phyloP scores from a whole-genome alignment of 2,113 vertebrate species.

The Oryzias woworae region DNA sequence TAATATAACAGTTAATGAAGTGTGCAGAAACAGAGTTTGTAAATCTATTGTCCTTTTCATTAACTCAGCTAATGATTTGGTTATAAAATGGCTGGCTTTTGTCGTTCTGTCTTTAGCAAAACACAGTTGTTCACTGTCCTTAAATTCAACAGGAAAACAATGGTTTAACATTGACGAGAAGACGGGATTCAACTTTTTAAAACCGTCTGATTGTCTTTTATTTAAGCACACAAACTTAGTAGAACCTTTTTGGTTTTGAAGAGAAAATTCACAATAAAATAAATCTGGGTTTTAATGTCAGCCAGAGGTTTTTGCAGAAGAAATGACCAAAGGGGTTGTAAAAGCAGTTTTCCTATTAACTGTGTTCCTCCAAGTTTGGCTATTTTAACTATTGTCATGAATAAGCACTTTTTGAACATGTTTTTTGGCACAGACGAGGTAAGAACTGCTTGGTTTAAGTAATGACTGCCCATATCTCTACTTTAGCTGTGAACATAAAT shows the following conservation, averaged over 20 bases:
- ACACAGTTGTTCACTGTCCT: conserved; percentile 4
- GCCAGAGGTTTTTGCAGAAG: not conserved
- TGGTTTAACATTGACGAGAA: not conserved
- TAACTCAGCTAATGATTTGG: conserved; percentile 47
- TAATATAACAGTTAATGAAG: conserved; percentile 53
- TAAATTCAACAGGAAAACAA: not conserved
- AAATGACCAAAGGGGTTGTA: not conserved
- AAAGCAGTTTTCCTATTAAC: not conserved
- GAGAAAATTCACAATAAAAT: conserved; percentile 8
- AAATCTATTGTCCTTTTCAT: conserved; percentile 67
- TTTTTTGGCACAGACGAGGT: not conserved
- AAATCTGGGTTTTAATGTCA: not conserved
- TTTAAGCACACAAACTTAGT: not conserved
- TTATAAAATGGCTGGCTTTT: conserved; percentile 40
- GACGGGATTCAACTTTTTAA: not conserved
- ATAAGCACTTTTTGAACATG: not conserved
- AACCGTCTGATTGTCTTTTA: not conserved
- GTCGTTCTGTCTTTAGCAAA: conserved; percentile 24
- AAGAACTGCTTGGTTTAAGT: not conserved
- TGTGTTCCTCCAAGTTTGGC: not conserved
- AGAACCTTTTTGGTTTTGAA: conserved; percentile 17
- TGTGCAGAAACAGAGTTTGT: conserved; percentile 44
- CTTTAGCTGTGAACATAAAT: no score
- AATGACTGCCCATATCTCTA: no score
- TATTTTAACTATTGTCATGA: not conserved